A percentile compares a stretch with the other conserved stretches of the same genome.
phyloP scores from a whole-genome alignment of 2,113 vertebrate genomes.

The Kryptolebias marmoratus region DNA sequence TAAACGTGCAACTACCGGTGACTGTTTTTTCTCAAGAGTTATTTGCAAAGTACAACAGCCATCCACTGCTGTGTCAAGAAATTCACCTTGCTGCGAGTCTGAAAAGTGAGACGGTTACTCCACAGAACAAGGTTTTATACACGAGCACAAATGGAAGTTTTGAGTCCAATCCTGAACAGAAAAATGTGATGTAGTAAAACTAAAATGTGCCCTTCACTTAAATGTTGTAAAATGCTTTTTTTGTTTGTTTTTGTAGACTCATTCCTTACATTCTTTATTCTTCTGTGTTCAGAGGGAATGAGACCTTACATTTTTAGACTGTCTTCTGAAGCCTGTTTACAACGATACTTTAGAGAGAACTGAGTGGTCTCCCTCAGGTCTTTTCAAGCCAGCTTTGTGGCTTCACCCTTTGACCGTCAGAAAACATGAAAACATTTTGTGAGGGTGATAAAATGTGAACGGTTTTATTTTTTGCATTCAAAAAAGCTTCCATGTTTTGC shows the following conservation, averaged over 20 bases:
- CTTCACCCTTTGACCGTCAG: conserved; percentile 8
- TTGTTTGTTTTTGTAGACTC: conserved; percentile 21
- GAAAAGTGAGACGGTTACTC: conserved; percentile 15
- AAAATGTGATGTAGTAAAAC: conserved; percentile 24
- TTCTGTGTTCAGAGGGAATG: conserved; percentile 12
- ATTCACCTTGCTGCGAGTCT: conserved; percentile 1
- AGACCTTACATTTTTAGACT: conserved; percentile 23
- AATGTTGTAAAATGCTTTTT: conserved; percentile 6
- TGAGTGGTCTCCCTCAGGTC: conserved; percentile 18
- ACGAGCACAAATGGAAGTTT: not conserved
- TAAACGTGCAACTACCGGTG: not conserved
- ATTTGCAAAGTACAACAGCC: not conserved
- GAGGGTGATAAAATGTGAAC: conserved; percentile 6
- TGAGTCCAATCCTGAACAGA: not conserved
- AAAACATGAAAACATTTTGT: conserved; percentile 13
- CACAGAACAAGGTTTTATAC: conserved; percentile 14
- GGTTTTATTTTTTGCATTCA: not conserved
- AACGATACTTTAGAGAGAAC: conserved; percentile 23
- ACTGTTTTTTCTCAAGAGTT: not conserved
- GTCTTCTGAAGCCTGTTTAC: conserved; percentile 17
- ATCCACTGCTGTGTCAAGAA: not conserved
- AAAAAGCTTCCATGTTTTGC: not conserved
- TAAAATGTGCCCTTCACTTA: conserved; percentile 10
- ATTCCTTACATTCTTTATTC: conserved; percentile 20
- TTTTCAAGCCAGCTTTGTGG: conserved; percentile 18